Evolutionary conservation across 2,113 vertebrate genomes (phyloP), one percentile per base, ranked within the genome.

Genomic region (Psittacara wagleri): DNA sequence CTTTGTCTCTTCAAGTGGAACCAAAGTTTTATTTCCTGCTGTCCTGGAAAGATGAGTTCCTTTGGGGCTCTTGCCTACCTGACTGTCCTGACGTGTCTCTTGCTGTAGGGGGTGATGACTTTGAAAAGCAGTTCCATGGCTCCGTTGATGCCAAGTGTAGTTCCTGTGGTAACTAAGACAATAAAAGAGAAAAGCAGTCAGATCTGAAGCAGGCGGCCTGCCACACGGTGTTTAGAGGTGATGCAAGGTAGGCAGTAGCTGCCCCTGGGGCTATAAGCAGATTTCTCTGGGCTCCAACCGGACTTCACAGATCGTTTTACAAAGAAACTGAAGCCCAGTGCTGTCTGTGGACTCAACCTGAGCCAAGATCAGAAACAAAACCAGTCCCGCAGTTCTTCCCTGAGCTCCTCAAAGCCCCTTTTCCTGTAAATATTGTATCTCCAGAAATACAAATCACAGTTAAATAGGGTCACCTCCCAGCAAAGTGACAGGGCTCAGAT

Each of bases 101-200:
- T 97, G 89, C 98, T 98, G 67, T 98, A 98, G 17, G 98, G 98
- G 62, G 98, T 98, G 92, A 99, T 98, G 89, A 98, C 97, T 78
- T 95, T 95, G 97, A 99, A 98, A 91, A 99, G 97, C 66, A 98
- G 94, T 39, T 99, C 99, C 97, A 99, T 97, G 3, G 98, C 98
- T 88, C 98, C 97, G 55, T 98, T 99, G 94, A 98, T 97, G 39
- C 98, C 99, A 67, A 99, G 97, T 33, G 98, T 95, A 61, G 98
- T 97, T 86, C 98, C 98, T 4, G 98, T 98, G 79, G 98, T 97
- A 90, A 98, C 99, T 99, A 67, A 59, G 11, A 29, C 85, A 92
- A 86, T 31, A 86, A 94, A 92, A 96, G 70, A 96, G 51, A 95
- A 92, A 94, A 75, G 7, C n/a, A 89, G 41, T 95, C 70, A 96